A percentile compares a stretch with the other conserved stretches of the same genome.
Evolutionary conservation across 2,797 vertebrate genomes (phyloP).

Genomic region (Myiotriccus ornatus): DNA sequence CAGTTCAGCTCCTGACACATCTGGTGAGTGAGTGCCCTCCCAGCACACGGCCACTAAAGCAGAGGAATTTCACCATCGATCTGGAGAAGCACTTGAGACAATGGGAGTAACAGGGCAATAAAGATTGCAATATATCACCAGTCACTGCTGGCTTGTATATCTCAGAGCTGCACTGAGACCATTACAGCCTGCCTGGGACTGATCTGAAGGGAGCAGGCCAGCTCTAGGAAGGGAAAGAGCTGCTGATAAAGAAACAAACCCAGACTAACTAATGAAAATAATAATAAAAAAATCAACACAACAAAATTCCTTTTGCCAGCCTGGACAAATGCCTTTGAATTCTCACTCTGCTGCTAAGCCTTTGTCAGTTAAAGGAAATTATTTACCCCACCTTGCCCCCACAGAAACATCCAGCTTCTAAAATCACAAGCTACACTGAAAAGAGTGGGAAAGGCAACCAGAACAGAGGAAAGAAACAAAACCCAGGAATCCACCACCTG

Average conservation of each 20-base stretch:
- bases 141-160: not conserved
- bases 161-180: conserved; percentile 53
- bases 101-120: conserved; percentile 67
- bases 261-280: not conserved
- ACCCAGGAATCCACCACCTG: not conserved
- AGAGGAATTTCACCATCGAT: conserved; percentile 58
- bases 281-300: not conserved
- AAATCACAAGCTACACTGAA: not conserved
- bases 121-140: conserved; percentile 57
- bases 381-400: not conserved
- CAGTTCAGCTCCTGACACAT: conserved; percentile 8
- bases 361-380: not conserved
- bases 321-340: not conserved
- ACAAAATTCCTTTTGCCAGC: not conserved
- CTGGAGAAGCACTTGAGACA: conserved; percentile 71
- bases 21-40: conserved; percentile 20
- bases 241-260: not conserved
- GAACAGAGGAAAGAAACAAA: not conserved
- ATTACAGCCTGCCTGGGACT: conserved; percentile 2
- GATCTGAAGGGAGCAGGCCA: not conserved
- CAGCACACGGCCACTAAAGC: conserved; percentile 17
- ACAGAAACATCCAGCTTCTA: not conserved
- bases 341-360: not conserved
- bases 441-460: not conserved
- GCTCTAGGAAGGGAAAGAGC: not conserved